Conservation (phyloP, 2,888 invertebrate species). For the Campopleginae sp. region DNA sequence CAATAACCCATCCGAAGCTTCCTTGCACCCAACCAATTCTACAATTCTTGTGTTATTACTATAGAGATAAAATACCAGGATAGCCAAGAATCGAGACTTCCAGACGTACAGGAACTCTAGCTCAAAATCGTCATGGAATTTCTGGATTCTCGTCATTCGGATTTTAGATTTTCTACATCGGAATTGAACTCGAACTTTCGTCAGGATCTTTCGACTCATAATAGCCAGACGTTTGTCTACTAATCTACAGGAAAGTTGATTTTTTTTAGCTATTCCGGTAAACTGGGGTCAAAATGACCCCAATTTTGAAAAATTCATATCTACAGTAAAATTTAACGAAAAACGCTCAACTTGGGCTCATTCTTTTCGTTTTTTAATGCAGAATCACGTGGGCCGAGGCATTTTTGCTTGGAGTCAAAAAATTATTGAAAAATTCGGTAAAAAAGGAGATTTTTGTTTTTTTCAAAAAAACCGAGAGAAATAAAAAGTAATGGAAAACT, state of each 20-base stretch:
- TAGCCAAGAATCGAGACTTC: constrained; percentile 14
- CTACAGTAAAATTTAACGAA: too few species aligned
- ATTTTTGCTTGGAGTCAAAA: too few species aligned
- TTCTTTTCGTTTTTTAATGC: too few species aligned
- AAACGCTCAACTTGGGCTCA: too few species aligned
- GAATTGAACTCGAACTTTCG: neutral
- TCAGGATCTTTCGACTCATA: neutral
- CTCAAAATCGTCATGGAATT: neutral
- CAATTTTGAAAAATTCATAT: too few species aligned
- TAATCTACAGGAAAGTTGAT: neutral
- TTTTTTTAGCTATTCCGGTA: too few species aligned
- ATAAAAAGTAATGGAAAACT: neutral
- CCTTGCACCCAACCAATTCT: neutral
- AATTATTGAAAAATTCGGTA: too few species aligned
- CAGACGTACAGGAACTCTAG: neutral
- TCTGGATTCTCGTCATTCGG: neutral
- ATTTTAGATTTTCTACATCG: neutral
- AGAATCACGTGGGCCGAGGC: too few species aligned
- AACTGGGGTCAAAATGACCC: too few species aligned
- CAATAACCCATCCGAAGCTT: neutral
- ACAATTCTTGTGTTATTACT: constrained; percentile 35
- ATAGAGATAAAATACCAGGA: constrained; percentile 16
- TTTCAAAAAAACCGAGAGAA: neutral
- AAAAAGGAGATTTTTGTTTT: too few species aligned
- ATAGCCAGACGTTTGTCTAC: neutral